Percentiles rank a stretch among this genome's conserved stretches.
These are phyloP conservation scores for Galeopterus variegatus DNA, from an alignment of 2,113 vertebrate genomes.

Conservation along the genomic window DNA sequence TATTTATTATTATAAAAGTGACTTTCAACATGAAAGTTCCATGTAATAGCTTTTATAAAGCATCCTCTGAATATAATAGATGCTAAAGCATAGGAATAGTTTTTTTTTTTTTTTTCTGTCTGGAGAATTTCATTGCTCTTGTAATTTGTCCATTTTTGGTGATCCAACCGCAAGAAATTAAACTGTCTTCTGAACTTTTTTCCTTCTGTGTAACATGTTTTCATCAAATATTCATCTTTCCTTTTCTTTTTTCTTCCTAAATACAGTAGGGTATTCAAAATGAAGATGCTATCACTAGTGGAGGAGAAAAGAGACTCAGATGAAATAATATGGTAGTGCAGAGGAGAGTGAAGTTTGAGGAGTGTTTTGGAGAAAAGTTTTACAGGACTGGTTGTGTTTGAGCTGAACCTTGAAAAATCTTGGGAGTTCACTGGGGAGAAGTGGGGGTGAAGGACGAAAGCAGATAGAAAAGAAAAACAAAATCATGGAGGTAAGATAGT, in stretches of 20 bases:
- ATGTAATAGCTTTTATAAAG: slow-evolving; percentile 33
- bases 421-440: neutral
- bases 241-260: neutral
- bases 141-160: neutral
- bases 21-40: slow-evolving; percentile 45
- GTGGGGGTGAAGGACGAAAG: neutral
- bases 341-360: neutral
- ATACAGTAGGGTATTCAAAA: neutral
- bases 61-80: slow-evolving; percentile 18
- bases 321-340: neutral
- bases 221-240: neutral
- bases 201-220: neutral
- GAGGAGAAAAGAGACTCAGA: neutral
- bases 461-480: neutral
- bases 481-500: neutral
- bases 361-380: neutral
- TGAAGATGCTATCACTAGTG: neutral
- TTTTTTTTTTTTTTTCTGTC: neutral
- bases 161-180: neutral
- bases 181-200: neutral
- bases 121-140: slow-evolving; percentile 41
- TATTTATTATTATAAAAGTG: slow-evolving; percentile 69
- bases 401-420: neutral
- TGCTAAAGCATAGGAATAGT: neutral
- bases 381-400: neutral